These are phyloP conservation scores for Leptopilina drosophilae DNA, from an alignment of 2,888 invertebrate genomes.

Conservation along the genomic window DNA sequence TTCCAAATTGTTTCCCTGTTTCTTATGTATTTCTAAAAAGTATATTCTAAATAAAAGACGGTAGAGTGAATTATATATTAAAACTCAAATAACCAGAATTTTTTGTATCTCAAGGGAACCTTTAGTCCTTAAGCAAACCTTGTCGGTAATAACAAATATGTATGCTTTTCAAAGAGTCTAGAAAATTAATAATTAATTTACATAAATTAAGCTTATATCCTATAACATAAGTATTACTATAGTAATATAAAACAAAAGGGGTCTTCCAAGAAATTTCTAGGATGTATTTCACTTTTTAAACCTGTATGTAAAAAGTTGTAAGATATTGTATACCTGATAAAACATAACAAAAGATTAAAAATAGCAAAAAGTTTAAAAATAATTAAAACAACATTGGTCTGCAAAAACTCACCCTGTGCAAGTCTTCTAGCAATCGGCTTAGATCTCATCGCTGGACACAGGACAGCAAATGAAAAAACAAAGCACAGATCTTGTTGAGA, in stretches of 20 bases:
- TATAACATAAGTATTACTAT: not conserved
- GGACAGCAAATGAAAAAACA: slow-evolving; percentile 65
- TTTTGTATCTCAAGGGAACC: no score
- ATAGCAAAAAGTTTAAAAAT: not conserved
- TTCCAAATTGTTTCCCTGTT: no score
- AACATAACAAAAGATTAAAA: not conserved
- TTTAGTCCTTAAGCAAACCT: not conserved
- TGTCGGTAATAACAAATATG: slow-evolving; percentile 5
- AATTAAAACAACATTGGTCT: no score
- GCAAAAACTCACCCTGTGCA: slow-evolving; percentile 80
- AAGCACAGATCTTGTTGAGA: slow-evolving; percentile 67
- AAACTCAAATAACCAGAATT: no score
- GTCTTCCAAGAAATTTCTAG: not conserved
- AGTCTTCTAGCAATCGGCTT: slow-evolving; percentile 85
- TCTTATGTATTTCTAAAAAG: no score
- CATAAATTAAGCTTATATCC: not conserved
- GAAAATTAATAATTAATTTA: slow-evolving; percentile 11
- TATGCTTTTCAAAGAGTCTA: not conserved
- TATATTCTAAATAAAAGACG: no score
- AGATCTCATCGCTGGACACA: slow-evolving; percentile 81
- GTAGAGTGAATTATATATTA: no score
- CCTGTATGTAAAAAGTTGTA: not conserved
- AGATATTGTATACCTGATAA: no score
- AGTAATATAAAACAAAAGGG: no score
- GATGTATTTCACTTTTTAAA: not conserved